Conservation (phyloP, 2,797 vertebrate genomes). For the Notamacropus eugenii region DNA sequence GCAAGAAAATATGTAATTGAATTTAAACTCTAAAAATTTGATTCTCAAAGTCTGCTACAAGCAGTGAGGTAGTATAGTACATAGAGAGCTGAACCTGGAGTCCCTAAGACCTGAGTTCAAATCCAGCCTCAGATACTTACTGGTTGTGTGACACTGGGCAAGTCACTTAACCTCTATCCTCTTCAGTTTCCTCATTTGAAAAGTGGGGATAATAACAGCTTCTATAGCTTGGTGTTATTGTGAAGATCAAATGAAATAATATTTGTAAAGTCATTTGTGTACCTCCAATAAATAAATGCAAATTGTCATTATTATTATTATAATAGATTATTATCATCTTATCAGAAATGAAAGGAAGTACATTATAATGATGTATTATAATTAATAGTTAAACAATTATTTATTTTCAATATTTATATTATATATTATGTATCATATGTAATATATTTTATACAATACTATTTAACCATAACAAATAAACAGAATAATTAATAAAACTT, state of each 20-base stretch:
- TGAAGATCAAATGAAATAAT: not conserved
- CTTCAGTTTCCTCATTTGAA: not conserved
- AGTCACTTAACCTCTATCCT: not conserved
- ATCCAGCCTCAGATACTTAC: not conserved
- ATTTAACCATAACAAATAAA: no score
- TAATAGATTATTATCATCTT: conserved; percentile 2
- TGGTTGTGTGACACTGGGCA: not conserved
- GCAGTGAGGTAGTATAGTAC: not conserved
- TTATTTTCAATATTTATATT: no score
- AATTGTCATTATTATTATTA: not conserved
- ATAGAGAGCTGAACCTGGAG: not conserved
- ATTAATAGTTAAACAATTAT: not conserved
- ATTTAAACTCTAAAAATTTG: conserved; percentile 78
- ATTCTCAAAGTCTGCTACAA: conserved; percentile 1
- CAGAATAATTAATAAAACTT: not conserved
- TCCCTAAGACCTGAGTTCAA: not conserved
- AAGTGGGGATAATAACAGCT: not conserved
- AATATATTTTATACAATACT: no score
- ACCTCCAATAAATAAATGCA: not conserved
- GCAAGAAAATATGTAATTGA: conserved; percentile 81
- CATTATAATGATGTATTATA: not conserved
- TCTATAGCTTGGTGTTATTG: not conserved
- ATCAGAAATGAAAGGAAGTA: conserved; percentile 10
- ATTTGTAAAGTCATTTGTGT: not conserved
- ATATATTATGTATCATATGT: no score